Percentiles rank a stretch among this genome's conserved stretches.
Evolutionary conservation across 2,888 invertebrate genomes (phyloP).

Genomic region (Odontothrips loti): DNA sequence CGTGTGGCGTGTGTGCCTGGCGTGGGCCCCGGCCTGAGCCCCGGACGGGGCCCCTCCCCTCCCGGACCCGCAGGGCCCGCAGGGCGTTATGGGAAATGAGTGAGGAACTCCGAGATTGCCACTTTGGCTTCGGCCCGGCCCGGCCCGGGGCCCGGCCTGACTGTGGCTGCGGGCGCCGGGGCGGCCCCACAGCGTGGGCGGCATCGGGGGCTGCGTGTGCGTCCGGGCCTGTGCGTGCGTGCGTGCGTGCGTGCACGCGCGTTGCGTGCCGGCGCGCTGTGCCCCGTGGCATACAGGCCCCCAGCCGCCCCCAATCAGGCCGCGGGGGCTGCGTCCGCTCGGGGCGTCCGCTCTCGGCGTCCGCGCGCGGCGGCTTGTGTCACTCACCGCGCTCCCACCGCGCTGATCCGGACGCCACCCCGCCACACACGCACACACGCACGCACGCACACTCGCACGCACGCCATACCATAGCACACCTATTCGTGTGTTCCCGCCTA

Average conservation of each 20-base stretch:
- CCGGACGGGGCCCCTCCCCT: too few species aligned
- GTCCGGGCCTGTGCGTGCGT: neutral
- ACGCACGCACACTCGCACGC: neutral
- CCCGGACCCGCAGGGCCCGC: neutral
- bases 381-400: neutral
- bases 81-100: neutral
- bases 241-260: slow-evolving; percentile 20
- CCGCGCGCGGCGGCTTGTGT: too few species aligned
- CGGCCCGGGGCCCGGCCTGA: too few species aligned
- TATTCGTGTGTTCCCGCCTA: too few species aligned
- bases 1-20: neutral
- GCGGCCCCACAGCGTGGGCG: too few species aligned
- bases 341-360: too few species aligned
- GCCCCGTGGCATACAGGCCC: neutral
- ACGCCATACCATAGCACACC: too few species aligned
- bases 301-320: too few species aligned
- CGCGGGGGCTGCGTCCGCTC: too few species aligned
- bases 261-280: neutral
- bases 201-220: neutral
- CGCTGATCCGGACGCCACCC: neutral
- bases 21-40: too few species aligned
- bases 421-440: neutral
- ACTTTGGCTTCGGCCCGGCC: too few species aligned
- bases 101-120: neutral
- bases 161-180: too few species aligned